Evolutionary conservation across 2,797 vertebrate species (phyloP).

Genomic region (Labroides dimidiatus): DNA sequence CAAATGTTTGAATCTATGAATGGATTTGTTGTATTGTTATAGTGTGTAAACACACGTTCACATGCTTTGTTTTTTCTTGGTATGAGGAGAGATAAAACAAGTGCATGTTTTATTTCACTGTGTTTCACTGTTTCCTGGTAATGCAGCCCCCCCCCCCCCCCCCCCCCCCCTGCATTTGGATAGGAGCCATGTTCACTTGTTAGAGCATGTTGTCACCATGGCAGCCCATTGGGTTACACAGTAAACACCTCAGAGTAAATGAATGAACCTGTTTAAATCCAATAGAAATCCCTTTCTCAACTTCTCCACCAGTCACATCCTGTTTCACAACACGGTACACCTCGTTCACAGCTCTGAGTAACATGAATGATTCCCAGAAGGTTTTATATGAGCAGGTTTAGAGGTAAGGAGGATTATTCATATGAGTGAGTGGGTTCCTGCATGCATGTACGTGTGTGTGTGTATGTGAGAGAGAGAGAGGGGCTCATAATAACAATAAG

Average conservation of each 20-base stretch:
- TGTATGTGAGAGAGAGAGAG: too few relatives aligned
- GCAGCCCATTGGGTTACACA: conserved; percentile 73
- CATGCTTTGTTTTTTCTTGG: not conserved
- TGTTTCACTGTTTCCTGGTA: conserved; percentile 54
- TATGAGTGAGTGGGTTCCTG: too few relatives aligned
- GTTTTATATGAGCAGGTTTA: conserved; percentile 17
- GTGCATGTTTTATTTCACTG: conserved; percentile 20
- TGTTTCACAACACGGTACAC: conserved; percentile 58
- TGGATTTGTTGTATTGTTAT: conserved; percentile 30
- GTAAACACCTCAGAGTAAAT: conserved; percentile 77
- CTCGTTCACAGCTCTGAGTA: conserved; percentile 44
- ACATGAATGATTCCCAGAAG: conserved; percentile 26
- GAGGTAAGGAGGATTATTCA: not conserved
- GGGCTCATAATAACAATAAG: too few relatives aligned
- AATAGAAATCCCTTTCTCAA: conserved; percentile 59
- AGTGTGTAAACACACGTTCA: conserved; percentile 4
- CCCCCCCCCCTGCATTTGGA: conserved; percentile 59
- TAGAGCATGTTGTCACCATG: conserved; percentile 79
- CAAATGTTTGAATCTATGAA: conserved; percentile 53
- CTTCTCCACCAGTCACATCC: conserved; percentile 60
- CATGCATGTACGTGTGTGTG: too few relatives aligned
- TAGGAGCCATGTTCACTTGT: conserved; percentile 62
- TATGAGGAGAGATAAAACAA: not conserved
- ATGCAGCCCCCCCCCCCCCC: conserved; percentile 51
- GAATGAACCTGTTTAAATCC: conserved; percentile 75